Base-by-base conservation (phyloP, 2,113 vertebrate genomes). In the Perca flavescens region DNA sequence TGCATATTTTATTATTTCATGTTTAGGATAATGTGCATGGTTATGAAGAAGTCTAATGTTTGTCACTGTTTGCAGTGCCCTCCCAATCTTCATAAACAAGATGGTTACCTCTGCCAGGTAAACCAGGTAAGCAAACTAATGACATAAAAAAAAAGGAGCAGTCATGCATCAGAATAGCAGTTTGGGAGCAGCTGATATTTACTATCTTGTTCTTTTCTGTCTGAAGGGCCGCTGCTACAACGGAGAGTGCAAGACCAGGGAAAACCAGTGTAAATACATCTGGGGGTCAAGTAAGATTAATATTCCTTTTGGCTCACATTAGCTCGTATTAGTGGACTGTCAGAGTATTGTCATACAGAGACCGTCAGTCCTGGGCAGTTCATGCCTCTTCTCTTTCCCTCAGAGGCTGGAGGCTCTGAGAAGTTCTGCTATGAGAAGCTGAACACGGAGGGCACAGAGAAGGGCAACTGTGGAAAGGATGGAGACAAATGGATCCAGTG, bases 391-490 rank as follows among this genome's bases (percentile, higher is more conserved):
- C 47, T 88, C 19, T 79, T 36, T n/a, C n/a, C 22, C 25, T 89
- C 92, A 99, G 98, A 97, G 93, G 96, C 98, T 68, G 95, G 95
- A 47, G 96, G 96, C 6, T 99, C 98, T 0, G 98, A 99, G 93
- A 99, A 99, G 92, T 97, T 98, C 92, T 99, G 98, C 93, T 99
- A 99, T 10, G 98, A 99, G 89, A 99, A 98, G 91, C 95, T 99
- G 78, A 99, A 99, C 91, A 98, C 97, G 0, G 98, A 99, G 95
- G 98, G 98, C 56, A 98, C 98, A 0, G 97, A 97, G 92, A 99
- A 99, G 84, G 98, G 98, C 16, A 99, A 99, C 94, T 99, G 98
- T 80, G 98, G 98, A 54, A 97, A 94, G 86, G 97, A 98, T 50
- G 97, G 97, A 91, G 96, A 98, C 8, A 96, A 95, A 53, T 99